Base-by-base conservation (phyloP, 2,888 invertebrate genomes). In the Ethmia dodecea region DNA sequence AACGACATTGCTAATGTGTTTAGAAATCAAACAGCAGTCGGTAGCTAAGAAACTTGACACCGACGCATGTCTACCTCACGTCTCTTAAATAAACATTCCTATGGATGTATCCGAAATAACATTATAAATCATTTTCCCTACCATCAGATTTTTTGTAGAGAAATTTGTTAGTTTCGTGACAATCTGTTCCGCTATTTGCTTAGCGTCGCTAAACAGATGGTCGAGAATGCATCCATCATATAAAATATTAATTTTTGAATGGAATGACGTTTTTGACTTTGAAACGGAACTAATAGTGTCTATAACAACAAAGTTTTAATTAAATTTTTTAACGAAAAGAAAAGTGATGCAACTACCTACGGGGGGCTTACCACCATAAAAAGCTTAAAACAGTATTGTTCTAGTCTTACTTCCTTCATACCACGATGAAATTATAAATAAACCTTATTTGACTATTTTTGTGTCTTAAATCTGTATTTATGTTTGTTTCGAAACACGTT, bases 121-220 rank as follows among this genome's bases (percentile, higher is more conserved):
- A 69, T 68, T 72, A 81, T 86, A 80, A 86, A 86, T 86, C 81
- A 86, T 80, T 71, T 81, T 67, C 60, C 45, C 47, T 61, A 47
- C 60, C 41, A 56, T 54, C 55, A 46, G 46, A 69, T 77, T 81
- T 81, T 81, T 70, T 67, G 57, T 54, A 51, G 43, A 55, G 55
- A 74, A 80, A 83, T 84, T 78, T 77, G 81, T 84, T 74, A 79
- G 70, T 79, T 77, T 76, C 71, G 66, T 79, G 76, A 79, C 84
- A 77, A 78, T 80, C 83, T 79, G 86, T 86, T 86, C 81, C 84
- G 86, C 77, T 86, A 81, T 86, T 86, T 81, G 80, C 83, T 80
- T 73, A 72, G 66, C 60, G 71, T 77, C 65, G 43, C 66, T 58
- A 75, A 80, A 79, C 86, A 86, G 72, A 83, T 84, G 84, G 66